Base-by-base conservation (phyloP, 1,140 invertebrate genomes). In the Matsumurasca onukii region DNA sequence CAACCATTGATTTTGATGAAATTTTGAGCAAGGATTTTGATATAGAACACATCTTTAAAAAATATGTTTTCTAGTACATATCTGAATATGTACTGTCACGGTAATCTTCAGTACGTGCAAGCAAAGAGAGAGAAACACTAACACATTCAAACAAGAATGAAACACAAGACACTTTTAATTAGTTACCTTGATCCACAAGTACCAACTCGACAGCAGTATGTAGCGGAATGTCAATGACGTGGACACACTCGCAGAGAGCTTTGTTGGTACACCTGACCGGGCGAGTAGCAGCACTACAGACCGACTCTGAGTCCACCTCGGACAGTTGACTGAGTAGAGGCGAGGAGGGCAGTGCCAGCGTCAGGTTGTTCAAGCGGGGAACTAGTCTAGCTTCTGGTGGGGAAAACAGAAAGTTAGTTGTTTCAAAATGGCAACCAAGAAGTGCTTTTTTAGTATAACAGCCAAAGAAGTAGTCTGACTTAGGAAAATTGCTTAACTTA, bases 151-250 rank as follows among this genome's bases (percentile, higher is more conserved):
- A 39, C 34, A 39, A n/a, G n/a, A n/a, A n/a, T n/a, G n/a, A n/a
- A n/a, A n/a, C n/a, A n/a, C n/a, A n/a, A n/a, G n/a, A n/a, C n/a
- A n/a, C n/a, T n/a, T n/a, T n/a, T n/a, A n/a, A n/a, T n/a, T n/a
- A n/a, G n/a, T 39, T 79, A 90, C 89, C 88, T 85, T 87, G 84
- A 80, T 90, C 86, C 29, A 89, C 81, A 62, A 91, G 81, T 45
- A 90, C 77, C 1, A 91, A 77, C 76, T 91, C 88, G 0, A 89
- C 87, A 0, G 82, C 84, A 0, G 85, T 80, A 9, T 83, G 82
- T 13, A 89, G 76, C 0, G 84, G 83, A 5, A 90, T 78, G 27
- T 83, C 77, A 65, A 88, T 82, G 20, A 89, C 78, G 69, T 90
- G 87, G 9, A 88, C 86, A 74, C 89, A 91, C 71, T 86, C 82